Base-by-base conservation (phyloP, 2,113 vertebrate species). In the Xyliphius kryptos region DNA sequence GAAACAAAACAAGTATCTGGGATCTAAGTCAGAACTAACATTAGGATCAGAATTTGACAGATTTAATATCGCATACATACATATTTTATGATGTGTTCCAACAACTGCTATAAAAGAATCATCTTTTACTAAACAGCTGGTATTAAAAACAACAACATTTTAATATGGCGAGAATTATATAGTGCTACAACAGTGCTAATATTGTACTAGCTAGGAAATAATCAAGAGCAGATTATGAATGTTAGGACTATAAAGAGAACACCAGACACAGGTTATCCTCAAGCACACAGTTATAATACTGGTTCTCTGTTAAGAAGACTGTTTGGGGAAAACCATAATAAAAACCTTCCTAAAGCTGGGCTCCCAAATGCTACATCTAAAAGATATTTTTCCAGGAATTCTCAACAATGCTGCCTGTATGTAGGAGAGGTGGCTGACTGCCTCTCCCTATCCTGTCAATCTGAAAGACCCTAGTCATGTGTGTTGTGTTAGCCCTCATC, bases 31-130 rank as follows among this genome's bases (percentile, higher is more conserved):
- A 0, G 4, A 38, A 19, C 21, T 54, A 10, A 36, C 51, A 36
- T 52, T 14, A 26, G 12, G 49, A 26, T 51, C 22, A 14, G 12
- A 20, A 51, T 53, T 15, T 53, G 14, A 32, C 26, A 16, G 15
- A 16, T n/a, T 22, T 52, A n/a, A 3, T 14, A 9, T 52, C 21
- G 22, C n/a, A 16, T 54, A 2, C 22, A 36, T n/a, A 16, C n/a
- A 36, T 36, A 54, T 16, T 16, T 54, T 16, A 54, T 37, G 51
- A 50, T 50, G 48, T 50, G 19, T 21, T 50, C 19, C 7, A 50
- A 20, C 19, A 50, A 20, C 14, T 52, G 21, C 13, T 2, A 11
- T 2, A 5, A 38, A 3, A 7, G n/a, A n/a, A 9, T 9, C 14
- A 15, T 37, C 53, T 38, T 19, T 38, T 7, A n/a, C 16, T 16